Conservation (phyloP, 2,888 invertebrate species). For the Rhopalosiphum nymphaeae region DNA sequence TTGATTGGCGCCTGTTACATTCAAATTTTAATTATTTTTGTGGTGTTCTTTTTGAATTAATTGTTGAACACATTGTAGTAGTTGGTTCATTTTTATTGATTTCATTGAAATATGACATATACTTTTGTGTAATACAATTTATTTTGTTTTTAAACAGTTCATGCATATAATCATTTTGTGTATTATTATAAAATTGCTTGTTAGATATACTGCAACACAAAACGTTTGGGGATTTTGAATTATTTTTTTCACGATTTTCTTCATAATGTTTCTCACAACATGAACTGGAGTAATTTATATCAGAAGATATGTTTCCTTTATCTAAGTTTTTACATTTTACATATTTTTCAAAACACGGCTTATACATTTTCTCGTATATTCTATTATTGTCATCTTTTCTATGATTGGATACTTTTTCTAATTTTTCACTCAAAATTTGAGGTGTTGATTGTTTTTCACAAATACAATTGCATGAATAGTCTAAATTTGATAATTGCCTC, state of each 20-base stretch:
- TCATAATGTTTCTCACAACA: not conserved
- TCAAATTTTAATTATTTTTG: not conserved
- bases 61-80: not conserved
- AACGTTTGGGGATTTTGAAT: not conserved
- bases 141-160: not conserved
- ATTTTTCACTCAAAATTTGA: not conserved
- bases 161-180: not conserved
- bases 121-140: conserved; percentile 10
- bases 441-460: not conserved
- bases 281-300: not conserved
- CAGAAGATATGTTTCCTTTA: too few relatives aligned
- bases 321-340: not conserved
- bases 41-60: not conserved
- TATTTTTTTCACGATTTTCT: not conserved
- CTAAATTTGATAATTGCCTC: not conserved
- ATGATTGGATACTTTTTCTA: not conserved
- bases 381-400: not conserved
- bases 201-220: too few relatives aligned
- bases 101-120: not conserved
- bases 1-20: not conserved
- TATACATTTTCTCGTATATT: not conserved
- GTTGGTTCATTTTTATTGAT: not conserved
- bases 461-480: not conserved
- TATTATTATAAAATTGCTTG: not conserved
- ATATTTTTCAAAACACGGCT: not conserved